Evolutionary conservation across 2,113 vertebrate species (phyloP).

Genomic region (Lamprotornis superbus): DNA sequence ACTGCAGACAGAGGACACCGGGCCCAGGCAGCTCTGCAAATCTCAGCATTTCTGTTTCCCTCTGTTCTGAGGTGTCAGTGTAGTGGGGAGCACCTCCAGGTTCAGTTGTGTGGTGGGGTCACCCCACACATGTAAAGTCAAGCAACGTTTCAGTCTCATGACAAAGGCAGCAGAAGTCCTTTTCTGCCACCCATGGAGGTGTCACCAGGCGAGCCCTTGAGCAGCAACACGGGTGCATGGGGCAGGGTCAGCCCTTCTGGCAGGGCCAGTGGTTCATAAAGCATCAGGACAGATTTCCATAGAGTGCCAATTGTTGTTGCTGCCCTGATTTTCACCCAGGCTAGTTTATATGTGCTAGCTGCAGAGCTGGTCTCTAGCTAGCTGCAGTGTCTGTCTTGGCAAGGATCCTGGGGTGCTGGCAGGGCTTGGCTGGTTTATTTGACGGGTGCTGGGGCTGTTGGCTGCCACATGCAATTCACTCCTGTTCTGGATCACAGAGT

Average conservation of each 20-base stretch:
- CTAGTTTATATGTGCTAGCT: neutral
- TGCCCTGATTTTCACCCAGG: neutral
- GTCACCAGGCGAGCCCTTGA: neutral
- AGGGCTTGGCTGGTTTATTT: neutral
- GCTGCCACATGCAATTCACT: neutral
- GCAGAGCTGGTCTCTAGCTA: neutral
- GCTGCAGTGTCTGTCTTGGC: neutral
- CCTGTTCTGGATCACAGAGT: neutral
- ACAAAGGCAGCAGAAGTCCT: neutral
- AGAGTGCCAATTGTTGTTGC: neutral
- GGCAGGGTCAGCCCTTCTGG: neutral
- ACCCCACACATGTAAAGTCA: neutral
- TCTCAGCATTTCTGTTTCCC: neutral
- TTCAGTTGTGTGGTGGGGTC: neutral
- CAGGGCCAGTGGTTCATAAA: neutral
- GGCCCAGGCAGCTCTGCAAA: neutral
- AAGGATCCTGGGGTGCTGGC: neutral
- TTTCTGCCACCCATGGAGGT: neutral
- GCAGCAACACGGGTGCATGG: rapidly evolving
- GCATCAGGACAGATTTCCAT: neutral
- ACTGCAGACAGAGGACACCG: rapidly evolving
- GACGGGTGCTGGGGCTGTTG: neutral
- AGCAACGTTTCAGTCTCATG: neutral
- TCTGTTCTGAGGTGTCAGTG: neutral
- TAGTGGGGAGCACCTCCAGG: neutral